Base-by-base conservation (phyloP, 2,797 vertebrate species). In the Buphagus erythrorhynchus region DNA sequence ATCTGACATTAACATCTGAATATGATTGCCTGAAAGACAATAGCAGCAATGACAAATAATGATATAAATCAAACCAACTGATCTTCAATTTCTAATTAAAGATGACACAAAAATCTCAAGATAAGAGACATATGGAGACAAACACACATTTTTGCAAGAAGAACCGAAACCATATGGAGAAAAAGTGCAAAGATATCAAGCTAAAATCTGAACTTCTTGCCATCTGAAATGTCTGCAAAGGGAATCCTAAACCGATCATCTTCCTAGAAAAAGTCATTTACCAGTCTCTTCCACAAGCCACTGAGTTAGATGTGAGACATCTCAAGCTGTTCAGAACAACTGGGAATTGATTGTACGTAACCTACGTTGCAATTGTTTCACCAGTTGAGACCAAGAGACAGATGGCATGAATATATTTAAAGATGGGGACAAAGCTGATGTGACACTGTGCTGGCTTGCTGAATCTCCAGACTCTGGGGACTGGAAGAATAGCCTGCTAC, bases 361-460 rank as follows among this genome's bases (percentile, higher is more conserved):
- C 94, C 90, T 73, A 74, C 68, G 28, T 91, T 88, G 63, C 95
- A 93, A 96, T 84, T 97, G 89, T 97, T 98, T 96, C 95, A 93
- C 95, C 97, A 92, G 91, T 91, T 86, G 94, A 97, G 93, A 96
- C 93, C 72, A 61, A 35, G 92, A 98, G 85, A 97, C 97, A 97
- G 97, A 98, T 98, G 98, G 97, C 82, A 90, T 95, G 96, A 97
- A 98, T 97, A 97, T 91, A 96, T 98, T 97, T 97, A 96, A 97
- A 96, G 92, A 92, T 79, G 43, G 86, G 97, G 83, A 95, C 96
- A 83, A 73, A 92, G 88, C 82, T 86, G 94, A 88, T 95, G 68
- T 95, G 93, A 96, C 85, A 95, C 66, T 36, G 12, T 88, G 93
- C 92, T 95, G 51, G 25, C 93, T 94, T 91, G 77, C 90, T 86